phyloP scores from a whole-genome alignment of 2,888 invertebrate species.

The Phania funesta region DNA sequence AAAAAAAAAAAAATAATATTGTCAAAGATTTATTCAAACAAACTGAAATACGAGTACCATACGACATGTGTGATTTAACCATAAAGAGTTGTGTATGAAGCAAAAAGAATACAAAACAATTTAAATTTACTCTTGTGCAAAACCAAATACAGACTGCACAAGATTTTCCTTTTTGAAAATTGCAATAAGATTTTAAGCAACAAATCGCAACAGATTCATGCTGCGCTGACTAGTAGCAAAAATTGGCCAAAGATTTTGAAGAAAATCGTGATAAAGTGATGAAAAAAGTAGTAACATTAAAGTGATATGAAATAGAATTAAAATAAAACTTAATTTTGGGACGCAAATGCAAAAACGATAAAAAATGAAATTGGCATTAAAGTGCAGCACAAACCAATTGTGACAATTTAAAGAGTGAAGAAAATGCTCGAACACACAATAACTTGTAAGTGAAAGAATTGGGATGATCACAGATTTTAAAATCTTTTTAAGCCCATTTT shows the following conservation, averaged over 20 bases:
- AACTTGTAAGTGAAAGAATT: neutral
- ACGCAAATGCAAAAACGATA: neutral
- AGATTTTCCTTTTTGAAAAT: constrained; percentile 19
- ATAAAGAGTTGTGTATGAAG: neutral
- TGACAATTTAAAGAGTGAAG: constrained; percentile 24
- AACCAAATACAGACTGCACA: constrained; percentile 15
- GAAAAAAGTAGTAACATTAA: neutral
- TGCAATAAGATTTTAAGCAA: constrained; percentile 10
- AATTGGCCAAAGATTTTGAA: constrained; percentile 32
- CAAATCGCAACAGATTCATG: constrained; percentile 40
- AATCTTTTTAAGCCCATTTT: neutral
- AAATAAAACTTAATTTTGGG: constrained; percentile 49
- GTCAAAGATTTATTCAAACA: constrained; percentile 35
- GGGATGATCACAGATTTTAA: neutral
- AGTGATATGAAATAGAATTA: constrained; percentile 35
- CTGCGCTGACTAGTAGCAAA: constrained; percentile 57
- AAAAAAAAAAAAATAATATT: constrained; percentile 18
- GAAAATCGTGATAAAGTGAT: constrained; percentile 38
- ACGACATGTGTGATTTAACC: constrained; percentile 32
- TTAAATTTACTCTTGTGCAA: constrained; percentile 44
- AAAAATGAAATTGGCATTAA: constrained; percentile 18
- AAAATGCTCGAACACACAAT: neutral
- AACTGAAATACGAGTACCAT: neutral
- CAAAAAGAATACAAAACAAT: constrained; percentile 24
- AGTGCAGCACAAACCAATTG: constrained; percentile 38